phyloP scores from a whole-genome alignment of 2,888 invertebrate species.

The Drosophila mayaguana region DNA sequence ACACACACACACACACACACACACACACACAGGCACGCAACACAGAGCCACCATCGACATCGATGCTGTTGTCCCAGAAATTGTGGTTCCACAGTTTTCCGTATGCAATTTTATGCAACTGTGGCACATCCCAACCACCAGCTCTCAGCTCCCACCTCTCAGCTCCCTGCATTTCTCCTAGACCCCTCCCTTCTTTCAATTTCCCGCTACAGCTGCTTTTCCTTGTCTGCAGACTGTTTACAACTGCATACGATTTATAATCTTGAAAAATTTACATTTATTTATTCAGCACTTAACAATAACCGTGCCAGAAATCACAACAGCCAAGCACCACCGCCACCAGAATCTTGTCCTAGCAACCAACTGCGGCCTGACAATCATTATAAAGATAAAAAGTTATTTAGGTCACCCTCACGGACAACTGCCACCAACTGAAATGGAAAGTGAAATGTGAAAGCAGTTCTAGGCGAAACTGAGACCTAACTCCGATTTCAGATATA shows the following conservation, averaged over 20 bases:
- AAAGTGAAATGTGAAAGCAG: background rate
- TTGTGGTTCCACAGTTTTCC: conserved; percentile 65
- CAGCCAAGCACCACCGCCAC: background rate
- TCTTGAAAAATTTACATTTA: conserved; percentile 78
- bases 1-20: background rate
- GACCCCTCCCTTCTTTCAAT: background rate
- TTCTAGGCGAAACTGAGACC: background rate
- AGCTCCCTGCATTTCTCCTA: conserved; percentile 4
- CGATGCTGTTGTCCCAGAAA: conserved; percentile 59
- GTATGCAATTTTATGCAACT: conserved; percentile 82
- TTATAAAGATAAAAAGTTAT: conserved; percentile 33
- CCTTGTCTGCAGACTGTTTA: conserved; percentile 68
- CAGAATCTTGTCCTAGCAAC: background rate
- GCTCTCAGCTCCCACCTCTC: background rate
- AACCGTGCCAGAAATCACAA: conserved; percentile 63
- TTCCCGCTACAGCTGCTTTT: conserved; percentile 25
- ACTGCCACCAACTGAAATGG: conserved; percentile 10
- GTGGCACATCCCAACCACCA: conserved; percentile 65
- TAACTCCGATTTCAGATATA: background rate
- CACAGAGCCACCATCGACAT: conserved; percentile 41
- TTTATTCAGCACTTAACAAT: conserved; percentile 69
- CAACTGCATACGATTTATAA: conserved; percentile 81
- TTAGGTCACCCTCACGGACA: conserved; percentile 12
- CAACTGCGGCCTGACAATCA: conserved; percentile 22
- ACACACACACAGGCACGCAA: conserved; percentile 8